Evolutionary conservation across 2,797 vertebrate species (phyloP), one percentile per base, ranked within the genome.

Genomic region (Acropternis orthonyx): DNA sequence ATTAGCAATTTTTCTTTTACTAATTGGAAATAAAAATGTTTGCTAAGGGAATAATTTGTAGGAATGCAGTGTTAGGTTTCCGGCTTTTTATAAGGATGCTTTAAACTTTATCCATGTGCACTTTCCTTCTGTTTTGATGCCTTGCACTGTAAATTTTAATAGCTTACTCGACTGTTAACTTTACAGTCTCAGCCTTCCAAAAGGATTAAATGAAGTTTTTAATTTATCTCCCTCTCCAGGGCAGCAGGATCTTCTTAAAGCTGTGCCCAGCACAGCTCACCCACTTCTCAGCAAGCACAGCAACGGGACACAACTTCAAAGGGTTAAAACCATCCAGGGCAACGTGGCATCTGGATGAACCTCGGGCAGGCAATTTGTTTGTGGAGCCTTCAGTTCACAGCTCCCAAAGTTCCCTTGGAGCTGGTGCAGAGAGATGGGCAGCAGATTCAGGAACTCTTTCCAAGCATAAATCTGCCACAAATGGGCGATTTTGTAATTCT

Each of bases 11-110:
- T 98, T 98, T 99, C 98, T 98, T 97, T 96, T 98, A 98, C 98
- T 99, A 99, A 99, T 99, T 99, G 98, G 98, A 99, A 99, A 99
- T 98, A 98, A 98, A 99, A 99, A 99, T 98, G 98, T 99, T 99
- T 98, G 98, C 98, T 96, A 96, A 97, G 98, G 97, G 94, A 97
- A 97, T 96, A 94, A 97, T 96, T 98, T 92, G 91, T 94, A 94
- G 96, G 96, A 97, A 96, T 96, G 97, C 95, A 93, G 96, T 91
- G 93, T 97, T 97, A 95, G 96, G 97, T 96, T 98, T 96, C 97
- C 96, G 79, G 95, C 87, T 95, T 96, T 83, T 93, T 85, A 81
- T 77, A 92, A 94, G 95, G 93, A 97, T 88, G 96, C 56, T 89
- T 95, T 71, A 95, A 92, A 94, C 88, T 46, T 95, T 77, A 55